Conservation (phyloP, 2,797 vertebrate species). For the Tinamus major region DNA sequence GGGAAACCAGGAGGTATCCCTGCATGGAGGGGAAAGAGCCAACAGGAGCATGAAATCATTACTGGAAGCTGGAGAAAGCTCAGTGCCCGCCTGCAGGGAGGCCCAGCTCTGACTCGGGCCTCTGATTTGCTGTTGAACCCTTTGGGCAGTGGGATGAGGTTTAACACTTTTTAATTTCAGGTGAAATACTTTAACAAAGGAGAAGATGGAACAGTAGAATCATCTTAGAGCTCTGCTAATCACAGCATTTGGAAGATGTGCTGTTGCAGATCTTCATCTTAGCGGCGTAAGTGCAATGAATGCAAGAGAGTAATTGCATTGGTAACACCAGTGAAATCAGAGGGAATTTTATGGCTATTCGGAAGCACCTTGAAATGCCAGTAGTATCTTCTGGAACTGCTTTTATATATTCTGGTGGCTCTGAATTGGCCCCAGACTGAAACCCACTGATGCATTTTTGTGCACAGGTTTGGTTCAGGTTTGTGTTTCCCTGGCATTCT, state of each 20-base stretch:
- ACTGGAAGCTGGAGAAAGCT: not conserved
- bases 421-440: not conserved
- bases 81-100: not conserved
- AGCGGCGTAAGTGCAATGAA: rapidly evolving
- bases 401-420: not conserved
- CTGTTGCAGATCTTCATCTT: not conserved
- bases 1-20: not conserved
- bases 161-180: not conserved
- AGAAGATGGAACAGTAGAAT: not conserved
- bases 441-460: rapidly evolving
- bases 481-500: not conserved
- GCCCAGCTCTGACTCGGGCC: not conserved
- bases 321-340: not conserved
- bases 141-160: rapidly evolving
- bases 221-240: not conserved
- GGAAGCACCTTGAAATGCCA: not conserved
- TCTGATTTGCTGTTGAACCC: rapidly evolving
- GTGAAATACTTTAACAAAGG: not conserved
- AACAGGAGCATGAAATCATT: not conserved
- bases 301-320: not conserved
- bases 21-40: not conserved
- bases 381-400: not conserved
- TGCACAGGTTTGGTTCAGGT: not conserved
- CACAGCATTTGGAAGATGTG: not conserved
- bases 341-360: not conserved